Evolutionary conservation across 2,113 vertebrate genomes (phyloP).

Genomic region (Eulemur macaco): DNA sequence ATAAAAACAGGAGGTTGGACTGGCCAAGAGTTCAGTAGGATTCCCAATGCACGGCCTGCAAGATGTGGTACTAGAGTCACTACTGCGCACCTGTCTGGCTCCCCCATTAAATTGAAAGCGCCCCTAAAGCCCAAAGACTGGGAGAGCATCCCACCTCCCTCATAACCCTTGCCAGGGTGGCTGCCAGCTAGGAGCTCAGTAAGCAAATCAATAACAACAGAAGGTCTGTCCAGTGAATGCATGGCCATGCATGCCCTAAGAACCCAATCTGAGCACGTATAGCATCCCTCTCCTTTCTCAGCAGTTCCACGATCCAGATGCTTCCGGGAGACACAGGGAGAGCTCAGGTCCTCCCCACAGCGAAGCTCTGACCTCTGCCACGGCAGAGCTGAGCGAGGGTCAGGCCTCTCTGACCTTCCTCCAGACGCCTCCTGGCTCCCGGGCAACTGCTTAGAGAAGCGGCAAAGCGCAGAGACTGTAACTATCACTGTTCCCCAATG

Average conservation of each 20-base stretch:
- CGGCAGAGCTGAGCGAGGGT: background rate
- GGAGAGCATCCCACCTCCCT: background rate
- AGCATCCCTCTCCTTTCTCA: background rate
- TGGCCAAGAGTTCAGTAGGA: background rate
- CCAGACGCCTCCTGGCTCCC: background rate
- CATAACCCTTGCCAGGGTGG: background rate
- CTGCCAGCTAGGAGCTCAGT: background rate
- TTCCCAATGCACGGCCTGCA: background rate
- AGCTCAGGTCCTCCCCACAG: background rate
- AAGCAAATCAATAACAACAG: background rate
- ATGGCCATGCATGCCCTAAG: fast-evolving
- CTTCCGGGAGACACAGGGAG: background rate
- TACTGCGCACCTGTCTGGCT: background rate
- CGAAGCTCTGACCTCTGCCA: background rate
- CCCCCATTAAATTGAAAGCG: background rate
- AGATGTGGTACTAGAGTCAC: background rate
- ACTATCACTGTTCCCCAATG: too few relatives aligned
- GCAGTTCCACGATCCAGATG: background rate
- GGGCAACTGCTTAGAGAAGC: background rate
- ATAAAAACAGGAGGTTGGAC: background rate
- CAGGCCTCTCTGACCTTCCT: background rate
- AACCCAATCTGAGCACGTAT: background rate
- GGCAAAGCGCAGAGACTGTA: background rate
- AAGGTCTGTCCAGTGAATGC: background rate
- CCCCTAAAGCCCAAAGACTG: background rate